Conservation (phyloP, 2,113 vertebrate species). For the Collichthys lucidus region DNA sequence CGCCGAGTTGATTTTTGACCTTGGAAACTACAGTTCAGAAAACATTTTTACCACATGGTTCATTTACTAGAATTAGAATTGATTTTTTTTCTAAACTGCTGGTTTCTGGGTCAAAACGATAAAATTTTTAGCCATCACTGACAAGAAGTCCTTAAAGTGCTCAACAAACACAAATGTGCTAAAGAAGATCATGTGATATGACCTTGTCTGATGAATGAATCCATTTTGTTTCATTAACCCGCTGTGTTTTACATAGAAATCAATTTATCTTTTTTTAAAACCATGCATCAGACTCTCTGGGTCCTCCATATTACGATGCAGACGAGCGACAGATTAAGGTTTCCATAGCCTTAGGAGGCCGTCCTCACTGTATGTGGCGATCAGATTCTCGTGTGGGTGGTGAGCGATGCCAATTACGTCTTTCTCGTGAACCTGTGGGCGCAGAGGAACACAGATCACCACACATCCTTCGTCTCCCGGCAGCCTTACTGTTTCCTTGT, state of each 20-base stretch:
- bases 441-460: slow-evolving; percentile 49
- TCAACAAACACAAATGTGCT: background rate
- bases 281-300: background rate
- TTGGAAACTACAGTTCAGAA: background rate
- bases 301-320: slow-evolving; percentile 27
- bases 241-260: background rate
- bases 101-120: no score
- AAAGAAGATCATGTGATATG: background rate
- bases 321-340: slow-evolving; percentile 62
- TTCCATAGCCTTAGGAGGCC: slow-evolving; percentile 89
- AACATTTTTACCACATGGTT: background rate
- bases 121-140: no score
- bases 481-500: background rate
- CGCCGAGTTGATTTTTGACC: background rate
- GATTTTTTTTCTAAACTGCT: no score
- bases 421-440: slow-evolving; percentile 93
- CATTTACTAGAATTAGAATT: background rate
- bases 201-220: background rate
- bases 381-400: slow-evolving; percentile 96
- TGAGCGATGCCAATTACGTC: slow-evolving; percentile 97
- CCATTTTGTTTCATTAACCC: background rate
- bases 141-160: background rate
- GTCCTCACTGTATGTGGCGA: slow-evolving; percentile 96
- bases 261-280: slow-evolving; percentile 19
- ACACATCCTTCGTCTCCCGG: slow-evolving; percentile 75